Evolutionary conservation across 92 coral and sea anemone species (phyloP), one percentile per base, ranked within the genome.

Genomic region (Hydrozoanthus gracilis): DNA sequence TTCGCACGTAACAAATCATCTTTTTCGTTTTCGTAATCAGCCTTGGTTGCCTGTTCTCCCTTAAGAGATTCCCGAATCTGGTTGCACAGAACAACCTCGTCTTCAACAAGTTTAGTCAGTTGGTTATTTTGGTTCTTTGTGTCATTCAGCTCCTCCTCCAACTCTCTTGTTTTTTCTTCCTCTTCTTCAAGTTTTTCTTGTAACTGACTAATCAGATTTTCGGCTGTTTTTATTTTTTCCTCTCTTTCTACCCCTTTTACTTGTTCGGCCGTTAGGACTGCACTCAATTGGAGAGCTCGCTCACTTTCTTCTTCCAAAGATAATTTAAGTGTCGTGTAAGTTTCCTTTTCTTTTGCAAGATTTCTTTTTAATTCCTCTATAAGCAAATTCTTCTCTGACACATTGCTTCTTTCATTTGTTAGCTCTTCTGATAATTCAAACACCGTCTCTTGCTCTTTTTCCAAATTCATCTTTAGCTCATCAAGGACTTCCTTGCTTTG

Each of bases 301-400:
- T 91, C 96, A 56, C 86, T 92, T 14, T 92, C 96, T 78, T 91
- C 92, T 71, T 89, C 89, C 44, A 93, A 65, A 47, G 88, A 83
- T 27, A 83, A 82, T 54, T 83, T 85, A 1, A 89, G 67, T 15
- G 68, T 83, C 11, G 91, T 88, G 8, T 73, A 78, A 39, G 61
- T 69, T 5, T 86, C 72, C 39, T 20, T 48, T 71, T 87, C 92
- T 12, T 73, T 80, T 39, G 69, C 89, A 12, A 93, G 91, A 16
- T 79, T 82, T 65, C n/a, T 60, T 27, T 55, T 86, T 4, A 89
- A 15, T 17, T 92, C 88, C 7, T 82, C 73, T 20, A 89, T 88
- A 78, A 56, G 47, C 48, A 77, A 58, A 10, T 89, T 89, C 69
- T 92, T 92, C 72, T 86, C 80, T 44, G 78, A 20, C 11, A 82